Evolutionary conservation across 1,140 invertebrate genomes (phyloP).

Genomic region (Drosophila albomicans): DNA sequence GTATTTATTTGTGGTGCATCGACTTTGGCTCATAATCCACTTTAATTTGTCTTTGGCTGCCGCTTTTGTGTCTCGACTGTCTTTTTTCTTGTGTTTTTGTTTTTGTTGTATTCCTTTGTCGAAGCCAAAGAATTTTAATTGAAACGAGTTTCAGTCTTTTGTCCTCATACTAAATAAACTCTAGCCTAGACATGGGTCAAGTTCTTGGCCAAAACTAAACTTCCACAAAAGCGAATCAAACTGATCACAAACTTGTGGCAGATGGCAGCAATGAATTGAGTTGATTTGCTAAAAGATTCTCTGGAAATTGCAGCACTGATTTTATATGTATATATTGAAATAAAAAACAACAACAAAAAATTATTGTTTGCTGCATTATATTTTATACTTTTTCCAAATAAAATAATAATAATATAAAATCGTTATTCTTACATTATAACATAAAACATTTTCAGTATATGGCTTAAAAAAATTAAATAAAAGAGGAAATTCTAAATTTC

Average conservation of each 20-base stretch:
- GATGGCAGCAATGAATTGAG: not conserved
- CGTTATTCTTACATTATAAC: too few species aligned
- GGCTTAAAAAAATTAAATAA: too few species aligned
- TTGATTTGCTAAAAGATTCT: not conserved
- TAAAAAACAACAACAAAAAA: too few species aligned
- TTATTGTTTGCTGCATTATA: too few species aligned
- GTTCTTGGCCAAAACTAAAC: conserved; percentile 39
- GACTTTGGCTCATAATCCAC: conserved; percentile 70
- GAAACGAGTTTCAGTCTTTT: conserved; percentile 71
- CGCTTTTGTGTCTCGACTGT: conserved; percentile 47
- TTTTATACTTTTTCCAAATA: too few species aligned
- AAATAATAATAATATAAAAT: too few species aligned
- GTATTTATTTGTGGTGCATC: conserved; percentile 33
- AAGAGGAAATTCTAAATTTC: too few species aligned
- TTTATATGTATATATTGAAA: too few species aligned
- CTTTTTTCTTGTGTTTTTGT: conserved; percentile 33
- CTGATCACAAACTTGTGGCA: conserved; percentile 32
- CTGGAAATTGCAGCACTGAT: not conserved
- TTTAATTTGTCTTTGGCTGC: conserved; percentile 80
- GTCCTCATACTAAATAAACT: conserved; percentile 8
- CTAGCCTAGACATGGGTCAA: conserved; percentile 70
- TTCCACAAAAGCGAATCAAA: conserved; percentile 32
- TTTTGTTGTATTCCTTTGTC: conserved; percentile 47
- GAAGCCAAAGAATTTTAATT: conserved; percentile 75
- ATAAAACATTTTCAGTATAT: too few species aligned